A percentile compares a stretch with the other conserved stretches of the same genome.
Evolutionary conservation across 2,113 vertebrate species (phyloP).

Genomic region (Cryptomyrus ogoouensis): DNA sequence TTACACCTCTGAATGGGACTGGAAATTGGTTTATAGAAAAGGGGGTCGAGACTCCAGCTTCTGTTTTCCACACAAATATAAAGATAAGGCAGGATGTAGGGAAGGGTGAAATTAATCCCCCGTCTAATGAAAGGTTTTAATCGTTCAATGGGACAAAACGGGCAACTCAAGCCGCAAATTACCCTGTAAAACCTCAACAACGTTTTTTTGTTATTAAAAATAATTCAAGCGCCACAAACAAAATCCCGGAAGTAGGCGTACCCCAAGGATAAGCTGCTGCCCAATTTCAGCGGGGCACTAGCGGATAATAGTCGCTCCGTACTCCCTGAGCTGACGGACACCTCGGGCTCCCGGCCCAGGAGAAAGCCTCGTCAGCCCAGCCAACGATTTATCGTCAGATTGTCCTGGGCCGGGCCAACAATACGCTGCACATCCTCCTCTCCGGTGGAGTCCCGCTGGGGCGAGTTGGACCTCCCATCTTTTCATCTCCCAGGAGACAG

Average conservation of each 20-base stretch:
- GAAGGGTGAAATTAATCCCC: constrained; percentile 47
- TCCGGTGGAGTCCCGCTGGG: constrained; percentile 30
- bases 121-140: constrained; percentile 33
- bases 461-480: constrained; percentile 44
- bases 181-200: constrained; percentile 37
- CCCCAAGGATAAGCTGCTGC: neutral
- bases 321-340: neutral
- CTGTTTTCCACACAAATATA: constrained; percentile 48
- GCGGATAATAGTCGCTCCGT: neutral
- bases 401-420: constrained; percentile 25
- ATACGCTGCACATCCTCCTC: constrained; percentile 22
- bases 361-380: constrained; percentile 17
- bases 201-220: constrained; percentile 5
- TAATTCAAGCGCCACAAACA: neutral
- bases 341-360: neutral
- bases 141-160: constrained; percentile 36
- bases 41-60: constrained; percentile 37
- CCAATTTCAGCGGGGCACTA: neutral
- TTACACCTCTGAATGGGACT: constrained; percentile 32
- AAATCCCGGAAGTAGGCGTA: neutral
- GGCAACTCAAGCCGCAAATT: constrained; percentile 46
- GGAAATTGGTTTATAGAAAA: constrained; percentile 46
- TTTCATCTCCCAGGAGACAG: constrained; percentile 54
- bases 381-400: constrained; percentile 47
- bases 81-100: constrained; percentile 39